Conservation (phyloP, 2,113 vertebrate species). For the Chaetops frenatus region DNA sequence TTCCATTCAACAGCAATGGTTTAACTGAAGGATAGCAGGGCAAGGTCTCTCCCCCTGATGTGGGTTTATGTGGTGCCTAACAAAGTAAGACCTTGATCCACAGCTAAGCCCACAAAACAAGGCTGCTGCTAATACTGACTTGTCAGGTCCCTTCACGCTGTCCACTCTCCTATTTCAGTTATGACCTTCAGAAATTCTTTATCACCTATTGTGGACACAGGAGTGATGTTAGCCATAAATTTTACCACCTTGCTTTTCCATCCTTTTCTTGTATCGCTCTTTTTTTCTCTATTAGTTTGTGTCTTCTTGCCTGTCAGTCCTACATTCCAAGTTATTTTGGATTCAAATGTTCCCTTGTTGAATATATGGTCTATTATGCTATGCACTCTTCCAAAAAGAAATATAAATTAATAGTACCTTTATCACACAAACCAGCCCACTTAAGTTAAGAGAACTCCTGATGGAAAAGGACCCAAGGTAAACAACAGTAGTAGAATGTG, state of each 20-base stretch:
- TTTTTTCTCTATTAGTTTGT: neutral
- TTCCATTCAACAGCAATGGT: neutral
- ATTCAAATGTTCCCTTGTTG: neutral
- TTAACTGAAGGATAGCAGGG: slow-evolving; percentile 11
- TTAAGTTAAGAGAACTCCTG: neutral
- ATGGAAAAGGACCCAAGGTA: neutral
- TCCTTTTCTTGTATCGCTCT: neutral
- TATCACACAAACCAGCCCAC: neutral
- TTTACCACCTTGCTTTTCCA: neutral
- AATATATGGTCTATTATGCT: neutral
- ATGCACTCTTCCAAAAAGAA: neutral
- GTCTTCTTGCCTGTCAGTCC: neutral
- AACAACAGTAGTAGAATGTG: neutral
- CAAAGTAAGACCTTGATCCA: slow-evolving; percentile 43
- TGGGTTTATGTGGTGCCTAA: slow-evolving; percentile 22
- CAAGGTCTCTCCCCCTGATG: slow-evolving; percentile 21
- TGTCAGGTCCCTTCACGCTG: neutral
- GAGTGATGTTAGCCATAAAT: slow-evolving; percentile 25
- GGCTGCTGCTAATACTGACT: neutral
- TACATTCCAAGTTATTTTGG: neutral
- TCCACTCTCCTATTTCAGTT: neutral
- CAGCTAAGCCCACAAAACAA: slow-evolving; percentile 15
- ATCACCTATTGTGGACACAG: neutral
- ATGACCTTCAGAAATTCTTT: slow-evolving; percentile 54
- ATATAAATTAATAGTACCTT: neutral